Evolutionary conservation across 2,113 vertebrate species (phyloP), one percentile per base, ranked within the genome.

Genomic region (Apaloderma vittatum): DNA sequence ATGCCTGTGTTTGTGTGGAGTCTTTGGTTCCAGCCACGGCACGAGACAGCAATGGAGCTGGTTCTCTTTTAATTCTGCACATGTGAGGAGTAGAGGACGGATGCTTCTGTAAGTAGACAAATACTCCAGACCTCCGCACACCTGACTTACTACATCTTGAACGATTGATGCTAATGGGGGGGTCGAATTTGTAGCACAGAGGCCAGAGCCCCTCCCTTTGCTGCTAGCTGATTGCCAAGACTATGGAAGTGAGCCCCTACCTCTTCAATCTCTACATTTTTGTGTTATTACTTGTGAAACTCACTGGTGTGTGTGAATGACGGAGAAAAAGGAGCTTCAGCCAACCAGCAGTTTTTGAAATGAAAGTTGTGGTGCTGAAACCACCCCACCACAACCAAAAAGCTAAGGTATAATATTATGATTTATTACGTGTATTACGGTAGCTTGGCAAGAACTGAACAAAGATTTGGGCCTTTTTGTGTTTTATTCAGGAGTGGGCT

Each of bases 161-260:
- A n/a, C 0, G 2, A 37, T 6, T 0, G 0, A 57, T 30, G 37
- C 1, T 12, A 67, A 14, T 0, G 0, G 37, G 45, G 11, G 5
- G 7, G 2, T n/a, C 72, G 37, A 59, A 75, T 63, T 85, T 15
- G 8, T 36, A 71, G 61, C 52, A 55, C 19, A 54, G 89, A 88
- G 61, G 37, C n/a, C 49, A 70, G 40, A 85, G 11, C 16, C 18
- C 9, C 3, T 2, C 12, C 63, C 37, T 67, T 55, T 72, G 12
- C 63, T 68, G 45, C 27, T 58, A 32, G 58, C 21, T 90, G 51
- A 79, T 88, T 85, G 40, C 55, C 34, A 82, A 43, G 46, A 45
- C 37, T 24, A 14, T 16, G 30, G 45, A 82, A 88, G 20, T 67
- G 27, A 87, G 32, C 46, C 18, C 13, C 12, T 72, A 32, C 7